Conservation (phyloP, 2,113 vertebrate genomes). For the Puffinus mauretanicus region DNA sequence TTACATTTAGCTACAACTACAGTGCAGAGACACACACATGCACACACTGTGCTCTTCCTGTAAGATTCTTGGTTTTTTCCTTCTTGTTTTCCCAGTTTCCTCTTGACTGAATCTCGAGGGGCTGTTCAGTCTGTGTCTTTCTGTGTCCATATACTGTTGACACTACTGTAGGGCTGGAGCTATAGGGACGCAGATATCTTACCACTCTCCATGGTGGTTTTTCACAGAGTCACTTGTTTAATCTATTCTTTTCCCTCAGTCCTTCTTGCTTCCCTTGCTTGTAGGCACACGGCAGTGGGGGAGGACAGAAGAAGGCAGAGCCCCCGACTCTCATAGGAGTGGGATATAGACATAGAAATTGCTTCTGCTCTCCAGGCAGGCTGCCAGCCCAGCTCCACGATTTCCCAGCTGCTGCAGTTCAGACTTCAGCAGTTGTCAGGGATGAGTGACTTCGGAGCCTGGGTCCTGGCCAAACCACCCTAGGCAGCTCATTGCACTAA, state of each 20-base stretch:
- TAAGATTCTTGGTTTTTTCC: background rate
- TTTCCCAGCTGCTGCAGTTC: constrained; percentile 10
- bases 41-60: background rate
- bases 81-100: background rate
- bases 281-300: background rate
- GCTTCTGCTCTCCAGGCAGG: background rate
- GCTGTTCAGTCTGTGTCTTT: background rate
- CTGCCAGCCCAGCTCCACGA: constrained; percentile 1
- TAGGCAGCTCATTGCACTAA: constrained; percentile 9
- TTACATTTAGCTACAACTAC: background rate
- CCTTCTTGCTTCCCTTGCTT: background rate
- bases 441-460: constrained; percentile 5
- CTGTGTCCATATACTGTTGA: background rate
- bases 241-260: background rate
- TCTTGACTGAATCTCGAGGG: background rate
- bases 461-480: constrained; percentile 9
- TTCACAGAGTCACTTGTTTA: background rate
- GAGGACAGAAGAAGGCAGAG: background rate
- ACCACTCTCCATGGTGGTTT: background rate
- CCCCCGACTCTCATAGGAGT: background rate
- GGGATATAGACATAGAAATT: background rate
- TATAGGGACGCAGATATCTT: background rate
- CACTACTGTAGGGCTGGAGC: background rate
- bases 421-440: constrained; percentile 7
- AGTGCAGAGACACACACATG: background rate